Base-by-base conservation (phyloP, 2,888 invertebrate species). In the Tetragonisca angustula region DNA sequence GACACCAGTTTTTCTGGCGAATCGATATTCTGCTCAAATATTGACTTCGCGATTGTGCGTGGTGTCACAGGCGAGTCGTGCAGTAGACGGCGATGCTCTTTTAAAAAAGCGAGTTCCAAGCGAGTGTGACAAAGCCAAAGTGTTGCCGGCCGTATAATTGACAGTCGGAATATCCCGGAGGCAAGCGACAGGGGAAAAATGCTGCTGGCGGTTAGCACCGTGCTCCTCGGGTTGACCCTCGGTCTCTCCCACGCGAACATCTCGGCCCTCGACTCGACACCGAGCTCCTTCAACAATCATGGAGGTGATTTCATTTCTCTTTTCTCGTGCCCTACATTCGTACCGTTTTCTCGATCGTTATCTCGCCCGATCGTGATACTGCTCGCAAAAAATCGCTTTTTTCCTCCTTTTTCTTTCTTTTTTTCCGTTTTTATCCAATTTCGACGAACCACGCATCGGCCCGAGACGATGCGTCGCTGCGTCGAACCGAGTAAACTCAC, bases 21-120 rank as follows among this genome's bases (percentile, higher is more conserved):
- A 94, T 94, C 94, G 94, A 94, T 94, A 94, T 94, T 93, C 92
- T 92, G 90, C 93, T 94, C 92, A 93, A 94, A 94, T 94, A 94
- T 94, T 94, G 94, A 94, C 94, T 94, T 84, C 89, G 85, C 90
- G 90, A 90, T 90, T 90, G 90, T 90, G 91, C 88, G 90, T 88
- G 90, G 90, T 89, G 90, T 89, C 88, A 90, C 89, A 89, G 91
- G 88, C 89, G 88, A 90, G 89, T 87, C 85, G 91, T 90, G 91
- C 87, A 87, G 87, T 88, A 88, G 84, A 79, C 83, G 87, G 91
- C 89, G 91, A 91, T 91, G 92, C 88, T 87, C 89, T 87, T 91
- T 90, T 91, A 85, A 87, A 90, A 43, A 89, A 85, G 76, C 83
- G 84, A 84, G 82, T 87, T 86, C n/a, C 82, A 82, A 84, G 65